Base-by-base conservation (phyloP, 2,797 vertebrate genomes). In the Glossophaga mutica region DNA sequence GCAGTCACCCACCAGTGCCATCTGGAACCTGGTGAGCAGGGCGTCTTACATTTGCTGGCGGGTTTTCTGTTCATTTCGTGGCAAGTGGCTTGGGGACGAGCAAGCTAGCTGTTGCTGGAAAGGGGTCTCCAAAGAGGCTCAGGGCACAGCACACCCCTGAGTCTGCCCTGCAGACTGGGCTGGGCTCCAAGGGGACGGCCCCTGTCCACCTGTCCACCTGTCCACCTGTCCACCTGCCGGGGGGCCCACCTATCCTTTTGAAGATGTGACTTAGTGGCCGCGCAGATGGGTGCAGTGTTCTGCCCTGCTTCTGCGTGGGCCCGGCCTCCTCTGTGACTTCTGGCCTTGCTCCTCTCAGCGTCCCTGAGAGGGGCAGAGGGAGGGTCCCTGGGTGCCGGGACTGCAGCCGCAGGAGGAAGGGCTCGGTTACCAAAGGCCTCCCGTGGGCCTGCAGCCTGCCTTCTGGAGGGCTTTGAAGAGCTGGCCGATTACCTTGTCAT, bases 401-500 rank as follows among this genome's bases (percentile, higher is more conserved):
- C 22, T 1, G 67, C 10, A 18, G 34, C 50, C 0, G 16, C 44
- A 4, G 77, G 34, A 37, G 42, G 94, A 46, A 67, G 59, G 52
- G 79, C 81, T 44, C 0, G 32, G 79, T 81, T 26, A 19, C 82
- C 22, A 1, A 21, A 1, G 39, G 92, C 73, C 79, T 83, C 62
- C 46, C 48, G 0, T 8, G 4, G 46, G 92, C 73, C 83, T 5
- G 2, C 44, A 24, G 74, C 88, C 94, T 87, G 22, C 50, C 1
- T 32, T 32, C 88, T 79, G 94, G 78, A 95, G 92, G 81, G 46
- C 84, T 91, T 37, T 42, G 52, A 32, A 29, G 65, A 77, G 16
- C 65, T 22, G 22, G 94, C 85, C 19, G n/a, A 46, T 94, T 48
- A 85, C 95, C 96, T 96, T 70, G 96, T 95, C 81, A 95, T 95